Base-by-base conservation (phyloP, 2,888 invertebrate genomes). In the Xestia ashworthii region DNA sequence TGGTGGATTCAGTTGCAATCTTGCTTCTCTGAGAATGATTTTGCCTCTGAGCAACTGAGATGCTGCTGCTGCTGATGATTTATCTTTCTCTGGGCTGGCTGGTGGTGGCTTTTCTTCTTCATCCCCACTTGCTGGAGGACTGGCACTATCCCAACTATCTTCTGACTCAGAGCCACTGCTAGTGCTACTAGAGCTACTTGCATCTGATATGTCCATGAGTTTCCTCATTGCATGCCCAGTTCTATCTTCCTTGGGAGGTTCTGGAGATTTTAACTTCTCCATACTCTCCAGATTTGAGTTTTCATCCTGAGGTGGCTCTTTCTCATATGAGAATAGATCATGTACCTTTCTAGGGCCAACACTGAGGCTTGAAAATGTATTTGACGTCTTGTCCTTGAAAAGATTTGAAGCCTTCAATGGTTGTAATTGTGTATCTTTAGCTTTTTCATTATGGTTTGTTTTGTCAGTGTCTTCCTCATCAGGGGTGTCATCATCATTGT, bases 11-110 rank as follows among this genome's bases (percentile, higher is more conserved):
- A 98, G 92, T 88, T 98, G 98, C 78, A 98, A 93, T 87, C 98
- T 97, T 16, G 98, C 98, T 92, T 98, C 98, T 81, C 98, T 96
- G 72, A 98, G 97, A 77, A 98, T 98, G 44, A 98, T 97, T 93
- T 98, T 98, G 19, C 98, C 97, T 88, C 97, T 97, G 48, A 97
- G 94, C 65, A 97, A 91, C 85, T 97, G 97, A 64, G 96, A 96
- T 78, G 95, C 93, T 78, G 58, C 58, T 58, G 58, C 58, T 25
- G 93, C 91, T 32, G 94, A 89, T 32, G 94, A 89, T 80, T 96
- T 96, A 69, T 96, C 96, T 87, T 95, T 95, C 83, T 96, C 96
- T 70, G 96, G 96, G 86, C 95, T 97, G 66, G 96, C 94, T 78
- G 96, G 95, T 38, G 91, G 88, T 74, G 93, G 93, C 70, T 91